A percentile compares a stretch with the other conserved stretches of the same genome.
These are phyloP conservation scores for Thumatha senex DNA, from an alignment of 2,888 invertebrate species.

Conservation along the genomic window DNA sequence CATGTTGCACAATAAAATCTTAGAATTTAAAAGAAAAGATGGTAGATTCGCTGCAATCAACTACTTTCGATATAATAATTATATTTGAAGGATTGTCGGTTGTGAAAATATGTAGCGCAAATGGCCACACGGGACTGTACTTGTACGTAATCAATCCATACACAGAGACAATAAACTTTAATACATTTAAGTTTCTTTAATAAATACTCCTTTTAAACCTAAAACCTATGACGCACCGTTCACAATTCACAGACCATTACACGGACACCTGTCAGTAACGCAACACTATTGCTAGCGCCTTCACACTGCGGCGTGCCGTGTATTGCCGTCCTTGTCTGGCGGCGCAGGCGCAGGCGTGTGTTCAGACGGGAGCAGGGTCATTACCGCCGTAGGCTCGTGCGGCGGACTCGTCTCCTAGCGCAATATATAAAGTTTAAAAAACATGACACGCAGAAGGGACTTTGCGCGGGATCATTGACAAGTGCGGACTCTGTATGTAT, in stretches of 20 bases:
- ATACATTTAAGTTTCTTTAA: neutral
- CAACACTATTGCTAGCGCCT: neutral
- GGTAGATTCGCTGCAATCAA: too few species aligned
- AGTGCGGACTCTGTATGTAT: too few species aligned
- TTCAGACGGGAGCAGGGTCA: constrained; percentile 46
- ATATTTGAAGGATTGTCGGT: too few species aligned
- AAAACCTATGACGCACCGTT: constrained; percentile 6
- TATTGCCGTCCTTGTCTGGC: constrained; percentile 38
- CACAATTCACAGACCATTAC: constrained; percentile 1
- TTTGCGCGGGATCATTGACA: too few species aligned
- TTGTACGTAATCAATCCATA: too few species aligned
- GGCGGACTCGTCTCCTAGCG: constrained; percentile 33
- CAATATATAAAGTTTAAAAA: too few species aligned
- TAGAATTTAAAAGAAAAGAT: too few species aligned
- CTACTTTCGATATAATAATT: too few species aligned
- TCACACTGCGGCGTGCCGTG: neutral
- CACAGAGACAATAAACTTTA: neutral
- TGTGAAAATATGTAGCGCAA: too few species aligned
- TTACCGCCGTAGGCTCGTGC: constrained; percentile 44
- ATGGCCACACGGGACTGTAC: too few species aligned
- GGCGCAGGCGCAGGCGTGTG: constrained; percentile 52
- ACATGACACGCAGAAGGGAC: too few species aligned
- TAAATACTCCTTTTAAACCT: neutral
- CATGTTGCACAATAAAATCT: too few species aligned
- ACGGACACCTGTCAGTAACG: constrained; percentile 1